Base-by-base conservation (phyloP, 2,888 invertebrate genomes). In the Diloba caeruleocephala region DNA sequence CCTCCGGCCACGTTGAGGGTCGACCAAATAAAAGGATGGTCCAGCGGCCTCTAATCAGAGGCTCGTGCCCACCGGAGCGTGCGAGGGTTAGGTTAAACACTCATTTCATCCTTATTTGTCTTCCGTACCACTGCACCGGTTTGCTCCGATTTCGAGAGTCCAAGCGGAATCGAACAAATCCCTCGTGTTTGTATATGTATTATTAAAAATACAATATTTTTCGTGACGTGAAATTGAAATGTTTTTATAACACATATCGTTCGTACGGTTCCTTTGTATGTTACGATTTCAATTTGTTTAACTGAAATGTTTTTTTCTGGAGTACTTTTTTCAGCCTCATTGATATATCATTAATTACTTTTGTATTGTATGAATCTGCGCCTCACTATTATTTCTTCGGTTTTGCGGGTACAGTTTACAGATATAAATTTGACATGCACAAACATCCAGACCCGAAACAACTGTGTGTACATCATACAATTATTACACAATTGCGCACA, bases 41-140 rank as follows among this genome's bases (percentile, higher is more conserved):
- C 44, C 34, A 32, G n/a, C n/a, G n/a, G 21, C 68, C 57, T 68
- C 42, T 68, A 68, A 71, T 71, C 54, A 61, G 61, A 41, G 37
- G 15, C 2, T 14, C 21, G 38, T 4, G 31, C 6, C 14, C 54
- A 49, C 14, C 38, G 14, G n/a, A 49, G 36, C 68, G 49, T 56
- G 10, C 31, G n/a, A 37, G 49, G 53, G 45, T 49, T 48, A 53
- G 7, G 42, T 57, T 51, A 61, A 57, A 54, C 54, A 67, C 43
- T 56, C 49, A 49, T 57, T 49, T 15, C 36, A 15, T n/a, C 21
- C 12, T 31, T 71, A 43, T 68, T 55, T 67, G 57, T 54, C 15
- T 71, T 61, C 42, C 45, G 48, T 42, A 51, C 45, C n/a, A n/a
- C n/a, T n/a, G n/a, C 53, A 60, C 10, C 15, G 46, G 23, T 5